Conservation (phyloP, 2,113 vertebrate genomes). For the Apaloderma vittatum region DNA sequence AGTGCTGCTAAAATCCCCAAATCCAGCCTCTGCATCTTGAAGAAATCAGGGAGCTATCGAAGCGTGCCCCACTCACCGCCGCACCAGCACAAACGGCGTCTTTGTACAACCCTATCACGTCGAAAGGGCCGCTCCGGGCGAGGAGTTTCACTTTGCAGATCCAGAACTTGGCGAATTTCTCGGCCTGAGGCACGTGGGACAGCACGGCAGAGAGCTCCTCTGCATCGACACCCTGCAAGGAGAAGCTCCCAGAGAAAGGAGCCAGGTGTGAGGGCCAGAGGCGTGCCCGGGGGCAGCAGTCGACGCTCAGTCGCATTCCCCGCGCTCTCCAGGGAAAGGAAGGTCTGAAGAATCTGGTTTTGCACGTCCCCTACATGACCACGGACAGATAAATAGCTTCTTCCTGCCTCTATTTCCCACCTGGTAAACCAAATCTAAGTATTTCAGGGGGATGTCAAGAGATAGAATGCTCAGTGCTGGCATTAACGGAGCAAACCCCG, state of each 20-base stretch:
- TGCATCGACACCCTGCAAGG: constrained; percentile 77
- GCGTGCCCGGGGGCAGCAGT: too few species aligned
- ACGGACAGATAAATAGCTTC: not conserved
- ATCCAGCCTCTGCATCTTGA: rapidly evolving
- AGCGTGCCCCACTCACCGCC: constrained; percentile 65
- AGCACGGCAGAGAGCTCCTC: constrained; percentile 79
- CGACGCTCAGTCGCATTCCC: not conserved
- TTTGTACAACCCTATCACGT: constrained; percentile 84
- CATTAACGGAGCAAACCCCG: rapidly evolving
- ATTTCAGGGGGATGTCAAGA: not conserved
- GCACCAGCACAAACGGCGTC: constrained; percentile 86
- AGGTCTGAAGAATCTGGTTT: not conserved
- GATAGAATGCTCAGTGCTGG: not conserved
- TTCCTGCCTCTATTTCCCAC: not conserved
- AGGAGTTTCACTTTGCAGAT: constrained; percentile 88
- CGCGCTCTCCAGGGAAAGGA: not conserved
- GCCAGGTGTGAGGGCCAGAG: not conserved
- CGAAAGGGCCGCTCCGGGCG: constrained; percentile 80
- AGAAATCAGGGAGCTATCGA: not conserved
- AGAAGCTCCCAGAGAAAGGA: not conserved
- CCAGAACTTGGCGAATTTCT: constrained; percentile 93
- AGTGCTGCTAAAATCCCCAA: not conserved
- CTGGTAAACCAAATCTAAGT: not conserved
- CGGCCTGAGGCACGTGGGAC: constrained; percentile 83
- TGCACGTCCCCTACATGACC: not conserved